Evolutionary conservation across 2,797 vertebrate genomes (phyloP), one percentile per base, ranked within the genome.

Genomic region (Microcaecilia unicolor): DNA sequence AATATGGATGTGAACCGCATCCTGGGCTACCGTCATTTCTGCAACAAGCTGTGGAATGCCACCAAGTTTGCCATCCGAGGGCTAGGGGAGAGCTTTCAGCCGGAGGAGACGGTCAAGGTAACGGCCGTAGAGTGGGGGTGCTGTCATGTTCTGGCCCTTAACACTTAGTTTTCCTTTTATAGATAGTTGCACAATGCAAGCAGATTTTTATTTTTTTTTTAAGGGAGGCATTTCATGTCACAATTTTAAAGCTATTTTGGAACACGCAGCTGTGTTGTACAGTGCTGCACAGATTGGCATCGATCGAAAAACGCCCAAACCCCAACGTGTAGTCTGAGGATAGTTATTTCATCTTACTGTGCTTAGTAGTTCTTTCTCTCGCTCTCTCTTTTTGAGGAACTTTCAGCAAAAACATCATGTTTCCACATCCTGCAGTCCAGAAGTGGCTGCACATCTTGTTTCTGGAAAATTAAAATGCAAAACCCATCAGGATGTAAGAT

Each of bases 11-110:
- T 96, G 40, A 94, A 91, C 76, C 84, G 92, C 17, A 93, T 96
- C 41, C 66, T 94, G 37, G 92, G 92, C 3, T 94, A 96, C 57
- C 85, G 92, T 12, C 79, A 91, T 65, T 96, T 96, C 74, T 96
- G 92, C 66, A 96, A 96, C 79, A 96, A 96, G 53, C 80, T 96
- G 47, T 96, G 92, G 92, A 96, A 96, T 0, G 90, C 91, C 20
- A 90, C 91, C 22, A 92, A 88, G 70, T 96, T 96, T 41, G 81
- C 86, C 43, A 84, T 93, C 59, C 87, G 74, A 32, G 79, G 85
- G 1, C 80, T 96, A 19, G 91, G 91, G 25, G 84, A 88, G 19
- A 52, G 46, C 24, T 96, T 90, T 18, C 61, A 77, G 15, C 91
- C 92, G 0, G 68, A 51, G 3, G 55, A 75, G 7, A 74, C 74